Base-by-base conservation (phyloP, 2,888 invertebrate species). In the Pecten maximus region DNA sequence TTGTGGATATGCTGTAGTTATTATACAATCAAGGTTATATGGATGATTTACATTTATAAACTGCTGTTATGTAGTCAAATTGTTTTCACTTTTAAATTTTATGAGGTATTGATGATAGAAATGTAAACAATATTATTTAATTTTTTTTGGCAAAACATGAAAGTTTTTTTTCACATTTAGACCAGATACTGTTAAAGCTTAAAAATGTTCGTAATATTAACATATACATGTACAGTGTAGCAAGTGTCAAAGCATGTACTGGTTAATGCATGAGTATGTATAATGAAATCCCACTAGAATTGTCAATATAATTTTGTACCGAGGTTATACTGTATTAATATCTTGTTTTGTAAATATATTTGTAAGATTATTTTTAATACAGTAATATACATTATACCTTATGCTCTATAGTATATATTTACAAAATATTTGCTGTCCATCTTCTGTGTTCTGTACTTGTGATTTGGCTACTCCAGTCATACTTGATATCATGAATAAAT, bases 311-410 rank as follows among this genome's bases (percentile, higher is more conserved):
- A 74, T 74, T 28, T 74, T 74, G 74, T 74, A 74, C 35, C 44
- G 15, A 19, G 50, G 23, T 35, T 74, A 74, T 74, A 74, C 35
- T 74, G 35, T 28, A 16, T 74, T 35, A 35, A 74, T 35, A 74
- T 74, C 35, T 74, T 74, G 74, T 35, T 74, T 74, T 28, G 74
- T 74, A 74, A 74, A 74, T 74, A 54, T 54, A 74, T 74, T 74
- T 74, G 74, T 74, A 35, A 74, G 74, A 74, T 28, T 74, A 74
- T 74, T 74, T 74, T 74, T 74, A 74, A 74, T 74, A 74, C 28
- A 10, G 35, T 44, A 12, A 74, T 28, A 74, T 74, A 74, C 35
- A 74, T n/a, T 74, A 74, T 35, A 74, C 28, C 54, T n/a, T n/a
- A 54, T 35, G 35, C 74, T 74, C 74, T 74, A 74, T 19, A 44